Evolutionary conservation across 2,888 invertebrate species (phyloP).

Genomic region (Diachrysia chrysitis): DNA sequence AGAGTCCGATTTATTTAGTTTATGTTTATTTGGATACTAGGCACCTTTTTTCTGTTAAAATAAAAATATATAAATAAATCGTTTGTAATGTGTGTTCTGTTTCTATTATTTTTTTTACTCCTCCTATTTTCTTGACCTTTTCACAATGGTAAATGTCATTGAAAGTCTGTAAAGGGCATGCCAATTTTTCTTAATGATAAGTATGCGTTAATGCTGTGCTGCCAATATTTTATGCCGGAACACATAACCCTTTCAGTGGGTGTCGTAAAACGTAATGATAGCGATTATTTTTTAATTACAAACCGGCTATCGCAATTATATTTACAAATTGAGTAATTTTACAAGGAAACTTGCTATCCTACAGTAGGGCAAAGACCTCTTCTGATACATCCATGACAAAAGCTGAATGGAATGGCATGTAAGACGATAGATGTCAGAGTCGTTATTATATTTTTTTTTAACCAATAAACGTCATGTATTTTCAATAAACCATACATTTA

Average conservation of each 20-base stretch:
- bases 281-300: slow-evolving; percentile 2
- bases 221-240: slow-evolving; percentile 6
- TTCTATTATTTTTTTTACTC: no score
- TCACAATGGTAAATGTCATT: neutral
- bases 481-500: no score
- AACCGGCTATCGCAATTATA: neutral
- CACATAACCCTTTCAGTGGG: neutral
- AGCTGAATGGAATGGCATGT: neutral
- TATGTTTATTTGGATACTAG: no score
- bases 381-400: neutral
- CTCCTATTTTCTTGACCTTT: neutral
- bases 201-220: neutral
- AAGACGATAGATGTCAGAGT: no score
- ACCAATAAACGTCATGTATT: no score
- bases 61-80: no score
- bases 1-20: no score
- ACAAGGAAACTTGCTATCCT: neutral
- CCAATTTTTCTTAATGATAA: neutral
- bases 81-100: no score
- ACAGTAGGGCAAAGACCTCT: neutral
- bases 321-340: slow-evolving; percentile 4
- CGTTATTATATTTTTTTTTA: no score
- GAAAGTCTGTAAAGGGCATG: neutral
- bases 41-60: no score
- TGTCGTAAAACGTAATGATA: slow-evolving; percentile 7